These are phyloP conservation scores for Gymnoscelis rufifasciata DNA, from an alignment of 2,888 invertebrate species.

Conservation along the genomic window DNA sequence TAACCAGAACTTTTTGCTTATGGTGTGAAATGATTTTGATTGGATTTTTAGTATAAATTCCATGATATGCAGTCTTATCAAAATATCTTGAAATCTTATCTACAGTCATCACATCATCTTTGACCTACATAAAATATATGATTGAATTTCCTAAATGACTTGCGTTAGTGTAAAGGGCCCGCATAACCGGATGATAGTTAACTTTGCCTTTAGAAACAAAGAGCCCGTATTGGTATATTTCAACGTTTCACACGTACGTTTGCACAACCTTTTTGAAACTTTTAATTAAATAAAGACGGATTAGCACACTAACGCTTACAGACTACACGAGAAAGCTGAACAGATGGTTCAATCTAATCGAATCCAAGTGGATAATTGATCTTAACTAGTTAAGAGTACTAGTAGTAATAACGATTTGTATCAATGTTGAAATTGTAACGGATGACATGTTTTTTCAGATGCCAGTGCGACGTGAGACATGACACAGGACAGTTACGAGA, in stretches of 20 bases:
- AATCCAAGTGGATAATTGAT: conserved; percentile 53
- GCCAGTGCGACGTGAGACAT: conserved; percentile 61
- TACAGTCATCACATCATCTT: too few species aligned
- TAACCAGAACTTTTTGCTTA: conserved; percentile 8
- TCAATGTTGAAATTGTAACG: conserved; percentile 51
- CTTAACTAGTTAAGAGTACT: conserved; percentile 45
- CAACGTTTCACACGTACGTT: conserved; percentile 43
- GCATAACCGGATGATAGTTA: too few species aligned
- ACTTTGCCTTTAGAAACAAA: conserved; percentile 5
- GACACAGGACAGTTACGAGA: conserved; percentile 71
- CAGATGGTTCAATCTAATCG: conserved; percentile 49
- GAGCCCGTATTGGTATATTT: conserved; percentile 39
- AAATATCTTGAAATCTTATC: too few species aligned
- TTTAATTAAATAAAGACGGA: conserved; percentile 50
- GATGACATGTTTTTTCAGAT: conserved; percentile 60
- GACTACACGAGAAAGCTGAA: conserved; percentile 27
- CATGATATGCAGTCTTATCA: too few species aligned
- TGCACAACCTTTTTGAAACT: conserved; percentile 46
- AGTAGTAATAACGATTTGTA: conserved; percentile 45
- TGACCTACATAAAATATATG: too few species aligned
- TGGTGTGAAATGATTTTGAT: too few species aligned
- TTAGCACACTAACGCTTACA: conserved; percentile 33
- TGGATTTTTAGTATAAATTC: too few species aligned
- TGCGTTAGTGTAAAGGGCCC: too few species aligned
- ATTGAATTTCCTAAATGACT: too few species aligned